Evolutionary conservation across 2,113 vertebrate species (phyloP).

Genomic region (Myodes glareolus): DNA sequence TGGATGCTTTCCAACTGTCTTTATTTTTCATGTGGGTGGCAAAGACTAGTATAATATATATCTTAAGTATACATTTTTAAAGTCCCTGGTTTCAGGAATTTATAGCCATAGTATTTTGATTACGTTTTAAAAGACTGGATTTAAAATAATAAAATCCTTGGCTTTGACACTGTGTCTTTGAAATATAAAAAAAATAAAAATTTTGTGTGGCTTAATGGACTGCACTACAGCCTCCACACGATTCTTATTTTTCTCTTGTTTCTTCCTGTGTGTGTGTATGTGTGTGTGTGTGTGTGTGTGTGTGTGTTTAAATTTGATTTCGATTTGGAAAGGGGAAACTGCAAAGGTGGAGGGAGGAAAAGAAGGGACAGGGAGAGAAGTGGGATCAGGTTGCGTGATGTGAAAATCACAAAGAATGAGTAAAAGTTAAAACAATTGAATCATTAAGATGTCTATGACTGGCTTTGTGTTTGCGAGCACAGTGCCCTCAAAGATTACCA

Average conservation of each 20-base stretch:
- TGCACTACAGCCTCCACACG: background rate
- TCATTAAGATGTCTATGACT: background rate
- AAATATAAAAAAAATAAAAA: background rate
- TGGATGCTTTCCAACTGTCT: background rate
- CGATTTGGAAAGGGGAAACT: background rate
- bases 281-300: too few species aligned
- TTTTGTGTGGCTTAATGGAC: background rate
- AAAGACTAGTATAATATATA: background rate
- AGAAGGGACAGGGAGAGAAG: background rate
- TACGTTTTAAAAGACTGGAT: background rate
- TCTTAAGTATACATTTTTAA: background rate
- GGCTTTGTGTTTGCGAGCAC: too few species aligned
- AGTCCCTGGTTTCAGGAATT: background rate
- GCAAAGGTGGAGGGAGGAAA: background rate
- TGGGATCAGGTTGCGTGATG: background rate
- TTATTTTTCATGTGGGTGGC: background rate
- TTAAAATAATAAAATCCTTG: background rate
- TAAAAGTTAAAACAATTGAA: background rate
- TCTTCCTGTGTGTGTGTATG: too few species aligned
- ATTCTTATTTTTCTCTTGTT: background rate
- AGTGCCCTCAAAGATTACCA: background rate
- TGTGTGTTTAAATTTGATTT: background rate
- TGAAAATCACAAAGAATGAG: background rate
- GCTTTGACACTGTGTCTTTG: background rate
- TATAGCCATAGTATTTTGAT: background rate